Evolutionary conservation across 2,797 vertebrate species (phyloP), one percentile per base, ranked within the genome.

Genomic region (Picus viridis): DNA sequence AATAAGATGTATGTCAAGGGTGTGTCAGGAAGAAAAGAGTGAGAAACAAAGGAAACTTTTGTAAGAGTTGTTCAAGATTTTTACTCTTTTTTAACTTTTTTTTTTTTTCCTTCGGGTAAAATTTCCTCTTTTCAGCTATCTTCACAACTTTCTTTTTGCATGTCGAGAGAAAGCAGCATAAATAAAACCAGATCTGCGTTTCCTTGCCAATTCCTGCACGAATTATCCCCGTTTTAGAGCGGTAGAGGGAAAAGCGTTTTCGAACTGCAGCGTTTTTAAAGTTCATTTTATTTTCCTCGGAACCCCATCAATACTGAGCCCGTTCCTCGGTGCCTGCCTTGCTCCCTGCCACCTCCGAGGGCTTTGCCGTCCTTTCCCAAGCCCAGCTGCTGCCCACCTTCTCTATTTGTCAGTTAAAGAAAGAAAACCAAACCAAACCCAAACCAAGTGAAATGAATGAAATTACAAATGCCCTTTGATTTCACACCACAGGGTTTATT

Each of bases 291-390:
- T 19, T 49, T n/a, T 43, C 14, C 4, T 29, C 7, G 26, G 23
- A 64, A 1, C 16, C 3, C 8, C 4, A 11, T 11, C 10, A 56
- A 15, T n/a, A 9, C 23, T 4, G 53, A 12, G 2, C n/a, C 5
- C 1, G 32, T 68, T 27, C 43, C 16, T 68, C 15, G 4, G 56
- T 74, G 34, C 51, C 41, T 54, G 45, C 29, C n/a, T 64, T 24
- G 13, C 16, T 61, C 22, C 17, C 49, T 15, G 10, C 20, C 69
- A 16, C 16, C 2, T 39, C 57, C 27, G 47, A 2, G 69, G 3
- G 0, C 10, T 58, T 29, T 45, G 51, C 30, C 5, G 5, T 2
- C 29, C 9, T 1, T 29, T 58, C 54, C 29, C 64, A 6, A 86
- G 27, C 39, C 43, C 69, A 30, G 57, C 24, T 15, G 2, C 69